These are phyloP conservation scores for Acanthopleura granulata DNA, from an alignment of 2,888 invertebrate genomes.

Conservation along the genomic window DNA sequence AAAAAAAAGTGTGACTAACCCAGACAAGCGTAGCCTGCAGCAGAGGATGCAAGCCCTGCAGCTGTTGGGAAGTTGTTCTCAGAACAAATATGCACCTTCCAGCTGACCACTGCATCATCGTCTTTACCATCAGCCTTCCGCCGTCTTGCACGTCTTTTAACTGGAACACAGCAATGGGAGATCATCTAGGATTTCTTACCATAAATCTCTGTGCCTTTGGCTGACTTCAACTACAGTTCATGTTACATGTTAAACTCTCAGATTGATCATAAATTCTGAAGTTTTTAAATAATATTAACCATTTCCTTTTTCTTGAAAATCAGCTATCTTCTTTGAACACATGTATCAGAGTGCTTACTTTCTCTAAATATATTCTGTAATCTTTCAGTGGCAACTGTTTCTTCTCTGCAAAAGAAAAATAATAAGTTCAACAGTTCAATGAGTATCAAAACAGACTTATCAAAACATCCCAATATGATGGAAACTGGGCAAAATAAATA, in stretches of 20 bases:
- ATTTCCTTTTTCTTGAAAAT: too few relatives aligned
- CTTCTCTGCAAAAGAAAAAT: slow-evolving; percentile 74
- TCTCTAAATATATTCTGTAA: slow-evolving; percentile 82
- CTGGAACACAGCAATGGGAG: slow-evolving; percentile 65
- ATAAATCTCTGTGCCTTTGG: slow-evolving; percentile 26
- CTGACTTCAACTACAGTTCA: slow-evolving; percentile 35
- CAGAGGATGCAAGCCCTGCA: slow-evolving; percentile 97
- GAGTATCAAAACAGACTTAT: not conserved
- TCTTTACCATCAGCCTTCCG: slow-evolving; percentile 28
- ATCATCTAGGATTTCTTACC: not conserved
- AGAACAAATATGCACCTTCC: slow-evolving; percentile 68
- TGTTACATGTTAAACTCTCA: too few relatives aligned
- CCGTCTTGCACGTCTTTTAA: slow-evolving; percentile 71
- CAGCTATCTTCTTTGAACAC: too few relatives aligned
- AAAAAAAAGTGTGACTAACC: slow-evolving; percentile 67
- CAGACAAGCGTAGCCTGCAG: slow-evolving; percentile 97
- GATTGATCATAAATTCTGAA: too few relatives aligned
- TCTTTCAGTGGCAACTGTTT: slow-evolving; percentile 80
- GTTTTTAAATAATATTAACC: too few relatives aligned
- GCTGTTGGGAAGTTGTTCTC: slow-evolving; percentile 99
- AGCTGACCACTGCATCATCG: slow-evolving; percentile 28
- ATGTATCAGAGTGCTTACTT: slow-evolving; percentile 73
- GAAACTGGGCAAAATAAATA: too few relatives aligned
- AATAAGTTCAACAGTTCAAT: slow-evolving; percentile 11
- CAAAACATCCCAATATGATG: slow-evolving; percentile 1